Percentiles rank a stretch among this genome's conserved stretches.
Conservation (phyloP, 2,888 invertebrate genomes). For the Rhagophthalmus giganteus region DNA sequence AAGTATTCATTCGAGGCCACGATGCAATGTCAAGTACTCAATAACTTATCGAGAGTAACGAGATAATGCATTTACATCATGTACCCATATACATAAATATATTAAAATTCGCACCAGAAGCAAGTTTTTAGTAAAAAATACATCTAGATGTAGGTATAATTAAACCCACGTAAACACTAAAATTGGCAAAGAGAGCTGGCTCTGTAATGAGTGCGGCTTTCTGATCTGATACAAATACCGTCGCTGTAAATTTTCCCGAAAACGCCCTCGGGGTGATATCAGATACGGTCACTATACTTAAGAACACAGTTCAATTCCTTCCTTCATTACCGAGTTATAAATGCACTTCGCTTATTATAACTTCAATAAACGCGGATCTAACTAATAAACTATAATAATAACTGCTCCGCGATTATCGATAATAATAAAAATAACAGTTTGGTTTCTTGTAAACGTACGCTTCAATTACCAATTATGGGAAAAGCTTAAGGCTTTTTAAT, state of each 20-base stretch:
- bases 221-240: conserved; percentile 30
- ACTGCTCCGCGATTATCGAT: conserved; percentile 4
- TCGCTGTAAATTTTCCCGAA: conserved; percentile 30
- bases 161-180: conserved; percentile 34
- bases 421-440: conserved; percentile 10
- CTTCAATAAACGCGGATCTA: conserved; percentile 34
- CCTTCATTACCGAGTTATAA: conserved; percentile 31
- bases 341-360: conserved; percentile 20
- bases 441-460: conserved; percentile 5
- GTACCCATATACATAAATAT: no score
- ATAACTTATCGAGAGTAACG: conserved; percentile 16
- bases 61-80: conserved; percentile 20
- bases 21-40: conserved; percentile 2
- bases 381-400: conserved; percentile 20
- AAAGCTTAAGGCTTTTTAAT: neutral
- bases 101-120: conserved; percentile 25
- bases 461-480: conserved; percentile 3
- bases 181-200: conserved; percentile 26
- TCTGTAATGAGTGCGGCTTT: conserved; percentile 30
- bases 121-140: conserved; percentile 19
- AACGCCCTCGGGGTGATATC: conserved; percentile 26
- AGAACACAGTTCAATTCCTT: conserved; percentile 31
- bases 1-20: conserved; percentile 6
- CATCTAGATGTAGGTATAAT: conserved; percentile 23
- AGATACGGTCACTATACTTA: conserved; percentile 30